Evolutionary conservation across 1,140 invertebrate species (phyloP).

Genomic region (Lucilia sericata): DNA sequence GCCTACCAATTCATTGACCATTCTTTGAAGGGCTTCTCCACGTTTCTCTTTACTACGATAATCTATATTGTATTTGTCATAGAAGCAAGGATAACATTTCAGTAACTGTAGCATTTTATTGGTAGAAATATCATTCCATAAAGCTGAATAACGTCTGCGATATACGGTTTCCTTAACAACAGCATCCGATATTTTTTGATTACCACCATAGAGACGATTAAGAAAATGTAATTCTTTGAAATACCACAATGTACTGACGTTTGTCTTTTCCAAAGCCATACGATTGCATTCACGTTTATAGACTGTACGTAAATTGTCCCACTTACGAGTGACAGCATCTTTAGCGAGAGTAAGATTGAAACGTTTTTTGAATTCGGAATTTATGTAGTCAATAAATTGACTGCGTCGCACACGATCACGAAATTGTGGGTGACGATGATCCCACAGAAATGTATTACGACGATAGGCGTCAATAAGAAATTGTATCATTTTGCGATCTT

Average conservation of each 20-base stretch:
- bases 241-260: conserved; percentile 64
- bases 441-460: conserved; percentile 63
- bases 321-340: conserved; percentile 64
- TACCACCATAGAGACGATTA: conserved; percentile 64
- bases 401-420: conserved; percentile 61
- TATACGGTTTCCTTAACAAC: conserved; percentile 64
- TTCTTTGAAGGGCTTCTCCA: conserved; percentile 62
- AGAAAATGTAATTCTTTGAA: conserved; percentile 64
- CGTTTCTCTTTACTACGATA: conserved; percentile 65
- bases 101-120: conserved; percentile 60
- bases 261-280: conserved; percentile 63
- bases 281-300: conserved; percentile 66
- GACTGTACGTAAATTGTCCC: conserved; percentile 64
- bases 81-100: conserved; percentile 62
- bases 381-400: conserved; percentile 64
- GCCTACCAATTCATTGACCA: conserved; percentile 60
- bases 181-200: conserved; percentile 62
- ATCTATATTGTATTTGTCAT: conserved; percentile 62
- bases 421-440: conserved; percentile 63
- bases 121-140: conserved; percentile 64
- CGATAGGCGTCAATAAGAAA: conserved; percentile 64
- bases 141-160: conserved; percentile 60
- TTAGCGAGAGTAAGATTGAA: conserved; percentile 62
- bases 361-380: conserved; percentile 61
- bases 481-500: conserved; percentile 65